These are phyloP conservation scores for Hippolais icterina DNA, from an alignment of 2,113 vertebrate genomes.

Conservation along the genomic window DNA sequence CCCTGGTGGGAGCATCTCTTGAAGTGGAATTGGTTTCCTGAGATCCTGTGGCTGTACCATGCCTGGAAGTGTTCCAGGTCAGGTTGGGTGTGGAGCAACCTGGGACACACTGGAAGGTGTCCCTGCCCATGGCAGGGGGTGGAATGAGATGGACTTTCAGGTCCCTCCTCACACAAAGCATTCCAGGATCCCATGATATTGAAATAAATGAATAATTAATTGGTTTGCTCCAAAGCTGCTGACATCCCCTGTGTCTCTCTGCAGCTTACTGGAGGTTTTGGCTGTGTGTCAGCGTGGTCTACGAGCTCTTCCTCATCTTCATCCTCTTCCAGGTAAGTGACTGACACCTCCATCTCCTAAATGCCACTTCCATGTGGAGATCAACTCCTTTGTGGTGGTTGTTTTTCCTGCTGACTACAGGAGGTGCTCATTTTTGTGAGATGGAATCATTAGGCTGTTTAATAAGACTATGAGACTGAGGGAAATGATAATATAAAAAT, in stretches of 20 bases:
- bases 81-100: fast-evolving
- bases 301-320: slow-evolving; percentile 98
- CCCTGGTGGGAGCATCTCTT: neutral
- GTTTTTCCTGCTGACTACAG: neutral
- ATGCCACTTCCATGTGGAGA: neutral
- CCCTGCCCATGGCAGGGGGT: neutral
- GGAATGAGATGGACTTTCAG: neutral
- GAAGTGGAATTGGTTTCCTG: neutral
- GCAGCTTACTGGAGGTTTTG: slow-evolving; percentile 97
- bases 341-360: neutral
- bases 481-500: neutral
- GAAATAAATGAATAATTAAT: neutral
- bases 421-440: neutral
- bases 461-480: neutral
- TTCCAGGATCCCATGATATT: fast-evolving
- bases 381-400: neutral
- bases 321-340: slow-evolving; percentile 94
- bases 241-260: neutral
- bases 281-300: slow-evolving; percentile 96
- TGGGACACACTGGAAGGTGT: neutral
- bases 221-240: neutral
- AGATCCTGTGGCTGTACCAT: neutral
- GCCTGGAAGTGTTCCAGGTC: neutral
- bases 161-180: neutral
- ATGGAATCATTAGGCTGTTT: neutral